phyloP scores from a whole-genome alignment of 2,113 vertebrate species.

The Proteles cristata region DNA sequence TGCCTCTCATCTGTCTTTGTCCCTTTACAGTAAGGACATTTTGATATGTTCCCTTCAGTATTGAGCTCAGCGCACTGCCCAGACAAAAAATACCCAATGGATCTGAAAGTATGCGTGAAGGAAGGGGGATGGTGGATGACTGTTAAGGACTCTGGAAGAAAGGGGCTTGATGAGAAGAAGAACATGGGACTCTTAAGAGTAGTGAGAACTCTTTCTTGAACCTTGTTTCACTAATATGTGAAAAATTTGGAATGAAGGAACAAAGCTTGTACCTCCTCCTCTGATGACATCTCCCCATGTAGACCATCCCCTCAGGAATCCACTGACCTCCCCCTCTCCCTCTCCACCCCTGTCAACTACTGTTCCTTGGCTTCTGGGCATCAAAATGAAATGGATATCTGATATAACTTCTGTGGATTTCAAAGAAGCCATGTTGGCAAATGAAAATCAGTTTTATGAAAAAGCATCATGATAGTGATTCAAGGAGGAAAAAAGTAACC shows the following conservation, averaged over 20 bases:
- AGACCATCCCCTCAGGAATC: neutral
- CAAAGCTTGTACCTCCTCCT: neutral
- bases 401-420: neutral
- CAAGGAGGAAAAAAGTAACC: neutral
- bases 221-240: neutral
- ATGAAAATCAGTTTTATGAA: neutral
- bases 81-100: neutral
- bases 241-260: neutral
- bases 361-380: neutral
- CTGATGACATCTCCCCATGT: neutral
- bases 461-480: neutral
- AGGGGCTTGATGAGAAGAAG: neutral
- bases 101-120: neutral
- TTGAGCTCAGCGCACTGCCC: neutral
- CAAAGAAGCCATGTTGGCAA: neutral
- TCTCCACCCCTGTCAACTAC: neutral
- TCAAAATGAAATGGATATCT: neutral
- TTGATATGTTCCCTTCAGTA: neutral
- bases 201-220: neutral
- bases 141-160: neutral
- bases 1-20: neutral
- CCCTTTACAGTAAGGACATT: neutral
- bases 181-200: neutral
- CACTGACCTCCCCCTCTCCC: neutral
- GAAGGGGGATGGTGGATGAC: neutral